A percentile compares a stretch with the other conserved stretches of the same genome.
Evolutionary conservation across 2,888 invertebrate species (phyloP).

Genomic region (Morpho helenor): DNA sequence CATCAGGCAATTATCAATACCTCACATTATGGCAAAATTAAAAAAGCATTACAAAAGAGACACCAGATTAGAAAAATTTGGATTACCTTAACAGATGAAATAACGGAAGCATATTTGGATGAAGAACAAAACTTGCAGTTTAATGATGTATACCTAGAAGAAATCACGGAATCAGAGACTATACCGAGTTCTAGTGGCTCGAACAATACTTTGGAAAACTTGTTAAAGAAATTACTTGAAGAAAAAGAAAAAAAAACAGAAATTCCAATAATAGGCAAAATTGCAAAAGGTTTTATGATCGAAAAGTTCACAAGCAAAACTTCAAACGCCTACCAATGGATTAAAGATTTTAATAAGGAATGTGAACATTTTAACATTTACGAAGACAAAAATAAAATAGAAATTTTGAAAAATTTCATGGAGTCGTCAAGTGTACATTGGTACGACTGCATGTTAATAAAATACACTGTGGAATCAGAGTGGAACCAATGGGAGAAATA

Average conservation of each 20-base stretch:
- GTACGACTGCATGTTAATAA: conserved; percentile 24
- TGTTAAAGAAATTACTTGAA: conserved; percentile 22
- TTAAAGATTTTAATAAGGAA: conserved; percentile 34
- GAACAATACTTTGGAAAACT: neutral
- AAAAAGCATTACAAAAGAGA: conserved; percentile 18
- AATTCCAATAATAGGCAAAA: conserved; percentile 26
- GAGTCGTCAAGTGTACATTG: conserved; percentile 28
- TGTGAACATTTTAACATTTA: conserved; percentile 28
- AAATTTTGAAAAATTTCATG: conserved; percentile 30
- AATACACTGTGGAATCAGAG: conserved; percentile 19
- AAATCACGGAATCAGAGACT: conserved; percentile 11
- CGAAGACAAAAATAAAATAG: conserved; percentile 31
- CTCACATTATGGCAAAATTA: neutral
- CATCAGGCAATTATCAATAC: conserved; percentile 13
- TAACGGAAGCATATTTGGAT: conserved; percentile 20
- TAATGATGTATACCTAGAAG: conserved; percentile 24
- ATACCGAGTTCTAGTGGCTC: neutral
- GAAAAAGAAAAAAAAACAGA: too few species aligned
- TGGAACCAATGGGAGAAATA: conserved; percentile 30
- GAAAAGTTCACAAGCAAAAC: conserved; percentile 33
- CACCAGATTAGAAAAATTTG: conserved; percentile 22
- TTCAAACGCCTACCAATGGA: conserved; percentile 32
- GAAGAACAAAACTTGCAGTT: conserved; percentile 25
- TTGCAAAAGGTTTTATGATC: conserved; percentile 33
- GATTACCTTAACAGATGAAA: conserved; percentile 22